Conservation (phyloP, 1,140 invertebrate species). For the Aphidius gifuensis region DNA sequence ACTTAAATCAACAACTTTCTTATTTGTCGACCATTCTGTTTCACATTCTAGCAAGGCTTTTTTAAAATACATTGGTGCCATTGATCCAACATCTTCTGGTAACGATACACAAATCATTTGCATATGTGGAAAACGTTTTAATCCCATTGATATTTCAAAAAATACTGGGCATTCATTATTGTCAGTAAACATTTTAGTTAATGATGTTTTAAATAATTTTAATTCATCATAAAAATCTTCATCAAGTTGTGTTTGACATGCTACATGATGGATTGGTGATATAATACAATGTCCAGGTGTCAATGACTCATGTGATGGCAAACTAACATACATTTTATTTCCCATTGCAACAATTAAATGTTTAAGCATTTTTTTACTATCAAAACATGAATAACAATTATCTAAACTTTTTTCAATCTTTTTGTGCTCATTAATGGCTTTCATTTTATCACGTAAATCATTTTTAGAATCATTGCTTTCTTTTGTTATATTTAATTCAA, state of each 20-base stretch:
- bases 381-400: slow-evolving; percentile 80
- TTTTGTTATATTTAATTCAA: slow-evolving; percentile 69
- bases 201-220: slow-evolving; percentile 71
- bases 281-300: slow-evolving; percentile 87
- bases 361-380: slow-evolving; percentile 76
- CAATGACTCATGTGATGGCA: slow-evolving; percentile 77
- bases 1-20: slow-evolving; percentile 86
- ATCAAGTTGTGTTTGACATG: slow-evolving; percentile 77
- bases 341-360: slow-evolving; percentile 84
- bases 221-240: slow-evolving; percentile 93
- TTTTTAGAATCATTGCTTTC: slow-evolving; percentile 62
- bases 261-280: slow-evolving; percentile 76
- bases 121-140: slow-evolving; percentile 80
- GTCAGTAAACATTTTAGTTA: slow-evolving; percentile 75
- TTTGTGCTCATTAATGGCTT: slow-evolving; percentile 73
- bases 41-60: slow-evolving; percentile 95
- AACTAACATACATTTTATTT: slow-evolving; percentile 75
- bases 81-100: slow-evolving; percentile 74
- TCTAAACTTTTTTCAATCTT: slow-evolving; percentile 69
- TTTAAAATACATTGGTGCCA: slow-evolving; percentile 95
- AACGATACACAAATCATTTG: slow-evolving; percentile 85
- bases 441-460: slow-evolving; percentile 62
- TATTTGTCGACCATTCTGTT: slow-evolving; percentile 91
- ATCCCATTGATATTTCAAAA: slow-evolving; percentile 80
- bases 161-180: slow-evolving; percentile 81